Base-by-base conservation (phyloP, 2,113 vertebrate species). In the Chloropsis cyanopogon region DNA sequence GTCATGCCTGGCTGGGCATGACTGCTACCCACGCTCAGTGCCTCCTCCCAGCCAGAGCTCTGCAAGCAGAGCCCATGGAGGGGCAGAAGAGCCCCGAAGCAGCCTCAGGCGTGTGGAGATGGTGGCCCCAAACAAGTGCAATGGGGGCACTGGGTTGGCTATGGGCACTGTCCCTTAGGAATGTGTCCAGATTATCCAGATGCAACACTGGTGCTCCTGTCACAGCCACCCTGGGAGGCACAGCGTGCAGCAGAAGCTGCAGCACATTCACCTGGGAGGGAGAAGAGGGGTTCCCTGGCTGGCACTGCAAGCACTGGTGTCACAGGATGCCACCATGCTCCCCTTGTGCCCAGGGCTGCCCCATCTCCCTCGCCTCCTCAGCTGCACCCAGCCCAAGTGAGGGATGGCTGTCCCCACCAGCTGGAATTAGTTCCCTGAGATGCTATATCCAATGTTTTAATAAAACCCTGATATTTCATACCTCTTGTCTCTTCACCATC, bases 381-480 rank as follows among this genome's bases (percentile, higher is more conserved):
- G 18, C 49, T 81, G 73, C 26, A 63, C 26, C 19, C 8, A 52
- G 57, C 24, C 53, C 33, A 33, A 54, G 16, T 3, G 0, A 14
- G 35, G 25, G 5, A 41, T 1, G 5, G 53, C 28, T 44, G 12
- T 88, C 61, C 28, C 31, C 2, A 15, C 37, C 53, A 61, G 47
- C 2, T n/a, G 54, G 73, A 82, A 94, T 85, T 82, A 82, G 83
- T 87, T 95, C 63, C 50, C 24, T 29, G 33, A 89, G 49, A 92
- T 79, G 33, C 28, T 91, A 42, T 86, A 96, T 90, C 73, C 95
- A 90, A 91, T 52, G 37, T 57, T 95, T 93, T 95, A 95, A 92
- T 92, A 91, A 93, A 97, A 89, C 16, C n/a, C 66, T 91, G 75
- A 85, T 95, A 93, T 72, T 95, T 96, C 90, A 94, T 66, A 94